phyloP scores from a whole-genome alignment of 2,797 vertebrate species.

The Notolabrus celidotus region DNA sequence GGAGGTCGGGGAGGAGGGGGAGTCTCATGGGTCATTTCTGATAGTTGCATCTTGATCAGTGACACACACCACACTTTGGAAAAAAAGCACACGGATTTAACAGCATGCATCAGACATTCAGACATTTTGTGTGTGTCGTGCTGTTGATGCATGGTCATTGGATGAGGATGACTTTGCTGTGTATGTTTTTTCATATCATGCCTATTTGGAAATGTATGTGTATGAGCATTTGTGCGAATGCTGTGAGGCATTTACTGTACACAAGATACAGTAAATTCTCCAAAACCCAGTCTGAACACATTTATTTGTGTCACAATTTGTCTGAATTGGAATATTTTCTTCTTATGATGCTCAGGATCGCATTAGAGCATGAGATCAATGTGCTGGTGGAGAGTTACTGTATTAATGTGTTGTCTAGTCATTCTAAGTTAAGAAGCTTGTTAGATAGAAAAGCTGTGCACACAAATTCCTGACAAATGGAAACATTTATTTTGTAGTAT shows the following conservation, averaged over 20 bases:
- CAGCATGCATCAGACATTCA: constrained; percentile 80
- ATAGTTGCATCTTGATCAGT: constrained; percentile 77
- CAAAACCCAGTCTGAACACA: constrained; percentile 62
- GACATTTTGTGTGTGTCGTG: constrained; percentile 75
- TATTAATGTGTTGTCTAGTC: constrained; percentile 73
- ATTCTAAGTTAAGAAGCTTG: constrained; percentile 63
- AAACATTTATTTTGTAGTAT: constrained; percentile 19
- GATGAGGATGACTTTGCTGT: constrained; percentile 81
- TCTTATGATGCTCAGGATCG: constrained; percentile 46
- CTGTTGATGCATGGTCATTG: constrained; percentile 79
- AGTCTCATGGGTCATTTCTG: constrained; percentile 60
- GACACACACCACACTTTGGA: constrained; percentile 45
- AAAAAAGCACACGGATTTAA: constrained; percentile 35
- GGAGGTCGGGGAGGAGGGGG: background rate
- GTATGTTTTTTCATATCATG: constrained; percentile 68
- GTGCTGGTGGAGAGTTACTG: constrained; percentile 79
- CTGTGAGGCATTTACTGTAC: constrained; percentile 79
- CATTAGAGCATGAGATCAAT: constrained; percentile 58
- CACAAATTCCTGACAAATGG: constrained; percentile 40
- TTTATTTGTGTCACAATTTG: constrained; percentile 51
- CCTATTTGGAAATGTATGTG: constrained; percentile 62
- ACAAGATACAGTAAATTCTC: constrained; percentile 81
- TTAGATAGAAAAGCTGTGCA: constrained; percentile 55
- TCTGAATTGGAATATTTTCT: constrained; percentile 36
- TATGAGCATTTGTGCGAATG: constrained; percentile 72